Evolutionary conservation across 2,888 invertebrate genomes (phyloP).

Genomic region (Andrena marginata): DNA sequence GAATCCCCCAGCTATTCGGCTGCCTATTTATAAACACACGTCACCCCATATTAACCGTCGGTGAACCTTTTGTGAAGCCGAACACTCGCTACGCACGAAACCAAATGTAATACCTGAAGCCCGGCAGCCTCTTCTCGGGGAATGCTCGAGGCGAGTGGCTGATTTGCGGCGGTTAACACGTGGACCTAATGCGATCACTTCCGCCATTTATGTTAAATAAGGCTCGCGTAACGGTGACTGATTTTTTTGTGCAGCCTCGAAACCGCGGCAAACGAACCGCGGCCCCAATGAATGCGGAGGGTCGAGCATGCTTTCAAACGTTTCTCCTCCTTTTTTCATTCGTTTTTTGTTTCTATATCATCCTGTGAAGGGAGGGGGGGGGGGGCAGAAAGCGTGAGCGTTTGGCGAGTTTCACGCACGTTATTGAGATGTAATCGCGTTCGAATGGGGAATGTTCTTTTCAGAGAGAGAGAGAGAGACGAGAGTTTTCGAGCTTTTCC

Average conservation of each 20-base stretch:
- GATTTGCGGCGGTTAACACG: constrained; percentile 69
- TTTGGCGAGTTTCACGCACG: too few relatives aligned
- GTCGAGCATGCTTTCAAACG: constrained; percentile 11
- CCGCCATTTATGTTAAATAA: constrained; percentile 74
- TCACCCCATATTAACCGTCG: constrained; percentile 76
- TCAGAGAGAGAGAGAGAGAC: too few relatives aligned
- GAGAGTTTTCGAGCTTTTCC: neutral
- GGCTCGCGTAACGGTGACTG: constrained; percentile 57
- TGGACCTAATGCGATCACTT: constrained; percentile 74
- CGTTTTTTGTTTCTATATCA: neutral
- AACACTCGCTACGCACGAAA: constrained; percentile 59
- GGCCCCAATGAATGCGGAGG: constrained; percentile 5
- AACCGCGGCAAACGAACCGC: constrained; percentile 40
- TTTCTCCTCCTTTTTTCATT: neutral
- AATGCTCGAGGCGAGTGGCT: constrained; percentile 41
- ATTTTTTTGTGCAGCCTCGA: constrained; percentile 36
- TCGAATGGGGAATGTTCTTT: neutral
- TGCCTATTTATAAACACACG: constrained; percentile 79
- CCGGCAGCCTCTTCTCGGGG: constrained; percentile 23
- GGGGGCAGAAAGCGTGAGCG: neutral
- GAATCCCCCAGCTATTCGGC: constrained; percentile 51
- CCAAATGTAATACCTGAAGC: constrained; percentile 65
- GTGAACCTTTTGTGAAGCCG: constrained; percentile 76
- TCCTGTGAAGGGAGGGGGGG: neutral
- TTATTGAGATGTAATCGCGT: neutral